Conservation (phyloP, 92 coral and sea anemone genomes). For the Anthopleura xanthogrammica region DNA sequence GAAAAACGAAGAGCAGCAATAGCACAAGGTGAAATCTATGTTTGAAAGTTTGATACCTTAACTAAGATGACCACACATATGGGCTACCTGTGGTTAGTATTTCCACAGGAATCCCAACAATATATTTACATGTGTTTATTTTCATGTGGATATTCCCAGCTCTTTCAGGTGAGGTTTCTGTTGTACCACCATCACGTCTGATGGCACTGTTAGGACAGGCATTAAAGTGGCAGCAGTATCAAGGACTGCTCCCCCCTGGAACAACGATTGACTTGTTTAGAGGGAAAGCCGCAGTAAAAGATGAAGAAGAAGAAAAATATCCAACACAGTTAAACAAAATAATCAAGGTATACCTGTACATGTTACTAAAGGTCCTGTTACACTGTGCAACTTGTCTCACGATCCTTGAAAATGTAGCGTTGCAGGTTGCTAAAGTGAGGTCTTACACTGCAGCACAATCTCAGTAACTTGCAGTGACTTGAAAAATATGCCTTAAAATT, state of each 20-base stretch:
- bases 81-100: background rate
- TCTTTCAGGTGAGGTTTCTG: conserved; percentile 95
- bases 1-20: conserved; percentile 98
- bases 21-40: conserved; percentile 81
- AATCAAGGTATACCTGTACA: conserved; percentile 65
- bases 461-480: too few species aligned
- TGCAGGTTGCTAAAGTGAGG: too few species aligned
- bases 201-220: conserved; percentile 95
- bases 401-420: too few species aligned
- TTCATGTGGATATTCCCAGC: conserved; percentile 33
- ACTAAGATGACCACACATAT: background rate
- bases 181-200: conserved; percentile 97
- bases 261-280: conserved; percentile 97
- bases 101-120: background rate
- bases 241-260: conserved; percentile 96
- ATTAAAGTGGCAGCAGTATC: conserved; percentile 98
- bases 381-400: too few species aligned
- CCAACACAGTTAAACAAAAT: conserved; percentile 89
- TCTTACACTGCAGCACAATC: too few species aligned
- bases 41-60: background rate
- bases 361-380: background rate
- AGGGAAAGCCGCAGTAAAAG: conserved; percentile 97
- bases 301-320: conserved; percentile 95
- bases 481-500: too few species aligned
- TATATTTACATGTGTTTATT: background rate